Evolutionary conservation across 2,888 invertebrate genomes (phyloP).

Genomic region (Eristalis tenax): DNA sequence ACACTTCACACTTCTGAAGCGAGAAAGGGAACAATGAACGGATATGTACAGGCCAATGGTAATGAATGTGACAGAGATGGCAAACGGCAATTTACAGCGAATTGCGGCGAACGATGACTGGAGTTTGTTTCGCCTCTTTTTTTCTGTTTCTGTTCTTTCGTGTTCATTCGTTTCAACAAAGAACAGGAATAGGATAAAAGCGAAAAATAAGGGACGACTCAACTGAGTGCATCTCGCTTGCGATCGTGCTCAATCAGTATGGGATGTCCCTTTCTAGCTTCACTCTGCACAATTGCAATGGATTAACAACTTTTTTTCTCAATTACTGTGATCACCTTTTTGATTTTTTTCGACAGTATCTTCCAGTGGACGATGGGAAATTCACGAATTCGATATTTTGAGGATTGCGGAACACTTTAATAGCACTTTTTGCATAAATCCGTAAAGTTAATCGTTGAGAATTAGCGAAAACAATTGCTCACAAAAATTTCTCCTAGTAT

Average conservation of each 20-base stretch:
- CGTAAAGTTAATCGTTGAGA: constrained; percentile 41
- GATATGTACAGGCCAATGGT: constrained; percentile 48
- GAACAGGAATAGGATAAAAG: constrained; percentile 34
- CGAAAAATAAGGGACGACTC: constrained; percentile 63
- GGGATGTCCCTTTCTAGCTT: constrained; percentile 42
- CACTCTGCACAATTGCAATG: constrained; percentile 65
- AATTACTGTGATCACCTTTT: constrained; percentile 63
- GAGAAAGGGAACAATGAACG: constrained; percentile 70
- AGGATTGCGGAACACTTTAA: constrained; percentile 32
- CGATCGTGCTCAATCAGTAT: background rate
- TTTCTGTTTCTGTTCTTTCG: constrained; percentile 1
- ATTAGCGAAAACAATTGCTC: constrained; percentile 63
- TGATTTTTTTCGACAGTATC: constrained; percentile 37
- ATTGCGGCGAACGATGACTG: constrained; percentile 68
- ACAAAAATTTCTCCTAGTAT: constrained; percentile 52
- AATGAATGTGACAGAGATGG: constrained; percentile 61
- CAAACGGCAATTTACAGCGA: constrained; percentile 35
- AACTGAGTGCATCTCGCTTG: constrained; percentile 41
- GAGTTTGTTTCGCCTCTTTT: constrained; percentile 53
- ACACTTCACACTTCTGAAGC: constrained; percentile 69
- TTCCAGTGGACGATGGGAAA: constrained; percentile 28
- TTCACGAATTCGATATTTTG: constrained; percentile 28
- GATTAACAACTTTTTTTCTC: constrained; percentile 16
- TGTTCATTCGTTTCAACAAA: constrained; percentile 34
- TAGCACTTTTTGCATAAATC: constrained; percentile 53